Evolutionary conservation across 2,888 invertebrate genomes (phyloP), one percentile per base, ranked within the genome.

Genomic region (Metopia argyrocephala): DNA sequence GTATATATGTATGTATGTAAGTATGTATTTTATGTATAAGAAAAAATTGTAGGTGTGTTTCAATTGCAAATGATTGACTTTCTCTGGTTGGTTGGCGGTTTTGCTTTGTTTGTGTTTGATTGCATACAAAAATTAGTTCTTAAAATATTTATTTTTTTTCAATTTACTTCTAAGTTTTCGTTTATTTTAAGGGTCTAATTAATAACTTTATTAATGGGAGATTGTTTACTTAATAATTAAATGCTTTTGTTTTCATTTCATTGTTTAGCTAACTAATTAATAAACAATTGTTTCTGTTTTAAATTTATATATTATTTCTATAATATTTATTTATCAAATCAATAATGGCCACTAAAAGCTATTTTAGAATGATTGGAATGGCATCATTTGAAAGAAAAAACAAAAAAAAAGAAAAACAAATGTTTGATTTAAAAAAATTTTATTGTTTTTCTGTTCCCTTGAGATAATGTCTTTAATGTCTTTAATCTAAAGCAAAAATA

Each of bases 11-110:
- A 48, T 48, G 48, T 15, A 48, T 48, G 20, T 56, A 56, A 25
- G 27, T 56, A 56, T 56, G 25, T 48, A 18, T 48, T 52, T 31
- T 70, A 74, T 31, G 48, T 50, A 57, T 50, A 73, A 65, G 66
- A 64, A 70, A 69, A 64, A 74, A 52, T 65, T 79, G 4, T 38
- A 79, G 79, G 74, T 79, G 79, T 75, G 69, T 75, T 75, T 75
- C 64, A 69, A 69, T 79, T 79, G 75, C 79, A 79, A 79, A 79
- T 79, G 79, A 79, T 79, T 79, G 79, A 79, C 69, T 79, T 69
- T 64, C 3, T 56, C 23, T 66, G 64, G 62, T 54, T 76, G 62
- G 57, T 71, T 59, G 71, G 27, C 15, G 9, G 38, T 61, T 61
- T 56, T 64, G 20, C n/a, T 73, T 68, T n/a, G 12, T 73, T 78